Base-by-base conservation (phyloP, 2,888 invertebrate genomes). In the Kuschelorhynchus macadamiae region DNA sequence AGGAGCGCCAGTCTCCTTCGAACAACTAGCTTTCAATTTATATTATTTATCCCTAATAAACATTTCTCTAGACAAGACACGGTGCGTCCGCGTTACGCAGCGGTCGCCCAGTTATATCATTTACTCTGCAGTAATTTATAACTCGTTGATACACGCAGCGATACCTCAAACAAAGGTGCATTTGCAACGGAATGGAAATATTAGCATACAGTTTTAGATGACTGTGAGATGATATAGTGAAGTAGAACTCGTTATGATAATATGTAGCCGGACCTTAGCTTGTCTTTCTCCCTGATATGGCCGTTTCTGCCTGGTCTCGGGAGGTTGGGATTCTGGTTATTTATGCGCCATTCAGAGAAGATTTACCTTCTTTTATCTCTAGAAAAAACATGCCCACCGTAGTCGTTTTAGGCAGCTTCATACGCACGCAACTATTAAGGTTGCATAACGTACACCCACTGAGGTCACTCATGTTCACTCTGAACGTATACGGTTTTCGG, bases 131-230 rank as follows among this genome's bases (percentile, higher is more conserved):
- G 76, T 75, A 78, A 75, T 79, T 79, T 78, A 79, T 79, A 76
- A 76, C 73, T 32, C 33, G 72, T 72, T 69, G 77, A 77, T 77
- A 76, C 75, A 72, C 70, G 70, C 74, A 72, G 71, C 67, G 79
- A 79, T 79, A 80, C 77, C 79, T 80, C 73, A 79, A 81, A 82
- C 81, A 81, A 81, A 82, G 82, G 77, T 78, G 79, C 80, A 81
- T 81, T 82, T 76, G 80, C 82, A 81, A 79, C 76, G 79, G 79
- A 80, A 81, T 77, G 81, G 78, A 81, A 81, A 77, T 82, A 83
- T 82, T 82, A 82, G 81, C 83, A 82, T 83, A 82, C 78, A 79
- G 79, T 82, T 82, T 82, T 82, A 83, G 83, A 83, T 83, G 82
- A 82, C 82, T 81, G 79, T 80, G 78, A 79, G 81, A 84, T 83